Base-by-base conservation (phyloP, 2,113 vertebrate genomes). In the Raja brachyura region DNA sequence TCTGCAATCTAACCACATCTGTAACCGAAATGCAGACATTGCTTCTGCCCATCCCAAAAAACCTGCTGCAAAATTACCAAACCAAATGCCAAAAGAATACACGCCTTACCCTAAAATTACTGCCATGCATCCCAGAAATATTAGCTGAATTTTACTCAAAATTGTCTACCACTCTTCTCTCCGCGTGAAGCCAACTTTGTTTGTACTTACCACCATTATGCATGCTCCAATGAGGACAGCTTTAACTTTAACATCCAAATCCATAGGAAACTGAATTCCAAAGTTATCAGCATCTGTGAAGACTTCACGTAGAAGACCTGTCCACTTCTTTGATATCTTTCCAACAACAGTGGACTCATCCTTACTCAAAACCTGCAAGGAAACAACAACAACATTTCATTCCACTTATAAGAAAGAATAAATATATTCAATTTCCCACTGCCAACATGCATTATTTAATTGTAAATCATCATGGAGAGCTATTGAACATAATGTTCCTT, bases 271-370 rank as follows among this genome's bases (percentile, higher is more conserved):
- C 94, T 97, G 96, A 94, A 99, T 96, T 1, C 98, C 98, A 94
- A 99, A 99, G 94, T 98, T 98, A 96, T 99, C 98, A 0, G 96
- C 11, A n/a, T 98, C 98, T 5, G 98, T 97, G 94, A 98, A 98
- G 0, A 93, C 93, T 94, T 99, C 98, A 94, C 94, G 96, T 31
- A 98, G 93, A 83, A 98, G 66, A 3, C 98, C 98, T 3, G 96
- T 95, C 98, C 98, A 99, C 93, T 98, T 97, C 93, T 99, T 99
- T 73, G 97, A 98, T 95, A 99, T 98, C 95, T 96, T 98, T 75
- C 98, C 98, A 54, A 99, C 96, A 68, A 94, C 93, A 88, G 76
- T 94, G 93, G 95, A 94, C 94, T 98, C 98, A 95, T 99, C 97
- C 94, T 97, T 74, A 63, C 90, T 92, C 28, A 92, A 31, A 70